Evolutionary conservation across 1,140 invertebrate genomes (phyloP).

Genomic region (Centruroides sculpturatus): DNA sequence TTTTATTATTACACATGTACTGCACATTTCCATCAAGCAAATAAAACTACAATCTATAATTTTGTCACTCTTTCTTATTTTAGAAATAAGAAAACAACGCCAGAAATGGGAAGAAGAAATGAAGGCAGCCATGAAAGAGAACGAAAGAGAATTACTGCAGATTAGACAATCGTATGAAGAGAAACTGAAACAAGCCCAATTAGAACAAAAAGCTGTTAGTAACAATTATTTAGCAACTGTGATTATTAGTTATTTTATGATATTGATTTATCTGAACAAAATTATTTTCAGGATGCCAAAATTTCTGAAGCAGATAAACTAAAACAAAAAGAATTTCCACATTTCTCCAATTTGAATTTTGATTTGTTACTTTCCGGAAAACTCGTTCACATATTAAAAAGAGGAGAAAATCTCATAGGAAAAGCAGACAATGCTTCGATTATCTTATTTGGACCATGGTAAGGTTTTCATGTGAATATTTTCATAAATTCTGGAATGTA

Average conservation of each 20-base stretch:
- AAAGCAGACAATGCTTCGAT: slow-evolving; percentile 32
- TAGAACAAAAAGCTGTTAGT: slow-evolving; percentile 8
- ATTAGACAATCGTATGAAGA: slow-evolving; percentile 42
- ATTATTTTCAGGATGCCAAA: slow-evolving; percentile 7
- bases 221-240: not conserved
- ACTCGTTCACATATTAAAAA: slow-evolving; percentile 40
- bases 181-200: slow-evolving; percentile 30
- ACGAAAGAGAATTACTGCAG: slow-evolving; percentile 39
- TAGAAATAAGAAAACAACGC: slow-evolving; percentile 26
- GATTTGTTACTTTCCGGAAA: slow-evolving; percentile 41
- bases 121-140: slow-evolving; percentile 39
- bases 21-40: too few relatives aligned
- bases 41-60: too few relatives aligned
- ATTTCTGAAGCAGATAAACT: slow-evolving; percentile 32
- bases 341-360: slow-evolving; percentile 44
- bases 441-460: slow-evolving; percentile 38
- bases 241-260: not conserved
- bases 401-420: slow-evolving; percentile 34
- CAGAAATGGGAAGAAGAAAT: slow-evolving; percentile 33
- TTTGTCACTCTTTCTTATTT: not conserved
- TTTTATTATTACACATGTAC: too few relatives aligned
- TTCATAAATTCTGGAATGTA: too few relatives aligned
- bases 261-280: not conserved
- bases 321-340: slow-evolving; percentile 26
- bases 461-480: slow-evolving; percentile 3